phyloP scores from a whole-genome alignment of 2,113 vertebrate genomes.

The cattle (Bos taurus) region DNA sequence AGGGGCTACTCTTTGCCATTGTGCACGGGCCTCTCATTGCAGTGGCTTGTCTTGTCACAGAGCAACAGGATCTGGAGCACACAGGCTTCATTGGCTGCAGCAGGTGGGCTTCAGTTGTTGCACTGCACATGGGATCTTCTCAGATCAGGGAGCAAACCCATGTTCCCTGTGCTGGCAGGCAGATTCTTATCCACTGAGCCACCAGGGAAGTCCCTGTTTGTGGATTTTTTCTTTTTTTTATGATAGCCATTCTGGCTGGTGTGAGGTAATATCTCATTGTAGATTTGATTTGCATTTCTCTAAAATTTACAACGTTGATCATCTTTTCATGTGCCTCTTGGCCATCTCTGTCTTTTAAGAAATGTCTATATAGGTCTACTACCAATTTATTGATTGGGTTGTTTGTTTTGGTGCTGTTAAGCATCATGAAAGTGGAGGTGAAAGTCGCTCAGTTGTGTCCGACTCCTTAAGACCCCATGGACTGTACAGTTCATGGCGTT shows the following conservation, averaged over 20 bases:
- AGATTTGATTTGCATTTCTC: not conserved
- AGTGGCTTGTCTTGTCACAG: fast-evolving
- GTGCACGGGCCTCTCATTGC: not conserved
- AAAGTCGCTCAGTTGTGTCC: fast-evolving
- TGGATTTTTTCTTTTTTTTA: not conserved
- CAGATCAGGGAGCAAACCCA: not conserved
- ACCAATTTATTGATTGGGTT: not conserved
- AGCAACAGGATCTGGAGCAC: not conserved
- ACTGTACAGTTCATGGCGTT: fast-evolving
- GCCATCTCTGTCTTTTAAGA: not conserved
- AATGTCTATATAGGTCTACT: not conserved
- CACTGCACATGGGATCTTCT: not conserved
- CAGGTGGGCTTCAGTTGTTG: not conserved
- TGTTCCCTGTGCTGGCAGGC: not conserved
- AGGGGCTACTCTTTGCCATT: fast-evolving
- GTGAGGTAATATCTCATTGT: not conserved
- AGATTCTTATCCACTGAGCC: not conserved
- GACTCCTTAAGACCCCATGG: not conserved
- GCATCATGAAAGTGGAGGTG: not conserved
- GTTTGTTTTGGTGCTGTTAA: not conserved
- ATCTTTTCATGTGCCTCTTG: not conserved
- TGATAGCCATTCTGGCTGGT: not conserved
- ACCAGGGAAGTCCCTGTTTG: not conserved
- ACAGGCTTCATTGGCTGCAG: not conserved
- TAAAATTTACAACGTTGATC: not conserved